These are phyloP conservation scores for Girardia tigrina DNA, from an alignment of 2,888 invertebrate genomes.

Conservation along the genomic window DNA sequence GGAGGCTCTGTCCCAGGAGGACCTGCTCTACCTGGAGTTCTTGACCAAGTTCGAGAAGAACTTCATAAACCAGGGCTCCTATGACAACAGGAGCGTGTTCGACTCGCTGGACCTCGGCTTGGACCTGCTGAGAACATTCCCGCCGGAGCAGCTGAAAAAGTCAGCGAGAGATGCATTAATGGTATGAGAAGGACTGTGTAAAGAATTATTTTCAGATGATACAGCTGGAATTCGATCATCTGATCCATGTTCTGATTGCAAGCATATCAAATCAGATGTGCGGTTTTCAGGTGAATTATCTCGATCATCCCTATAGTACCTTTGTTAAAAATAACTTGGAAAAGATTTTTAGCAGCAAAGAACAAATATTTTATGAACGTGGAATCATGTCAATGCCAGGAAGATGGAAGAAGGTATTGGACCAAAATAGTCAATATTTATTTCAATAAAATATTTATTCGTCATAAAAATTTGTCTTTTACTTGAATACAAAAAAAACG, in stretches of 20 bases:
- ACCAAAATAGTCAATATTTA: too few relatives aligned
- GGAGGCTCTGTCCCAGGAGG: slow-evolving; percentile 95
- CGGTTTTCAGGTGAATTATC: neutral
- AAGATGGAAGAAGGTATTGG: too few relatives aligned
- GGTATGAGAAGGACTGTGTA: neutral
- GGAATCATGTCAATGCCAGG: too few relatives aligned
- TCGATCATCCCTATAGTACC: neutral
- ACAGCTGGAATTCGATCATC: neutral
- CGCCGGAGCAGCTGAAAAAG: slow-evolving; percentile 91
- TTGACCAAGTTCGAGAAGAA: slow-evolving; percentile 98
- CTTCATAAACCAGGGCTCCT: slow-evolving; percentile 90
- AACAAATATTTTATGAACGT: too few relatives aligned
- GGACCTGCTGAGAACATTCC: slow-evolving; percentile 99
- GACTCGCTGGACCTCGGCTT: slow-evolving; percentile 98
- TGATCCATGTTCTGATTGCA: neutral
- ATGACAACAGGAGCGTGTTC: slow-evolving; percentile 96
- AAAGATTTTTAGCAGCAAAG: too few relatives aligned
- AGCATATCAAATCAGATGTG: neutral
- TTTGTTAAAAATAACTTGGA: too few relatives aligned
- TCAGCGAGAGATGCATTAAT: neutral
- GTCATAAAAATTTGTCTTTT: too few relatives aligned
- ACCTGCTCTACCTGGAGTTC: slow-evolving; percentile 93
- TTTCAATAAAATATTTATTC: too few relatives aligned
- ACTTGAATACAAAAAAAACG: too few relatives aligned
- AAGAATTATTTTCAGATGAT: neutral